These are phyloP conservation scores for Noctua pronuba DNA, from an alignment of 2,888 invertebrate species.

Conservation along the genomic window DNA sequence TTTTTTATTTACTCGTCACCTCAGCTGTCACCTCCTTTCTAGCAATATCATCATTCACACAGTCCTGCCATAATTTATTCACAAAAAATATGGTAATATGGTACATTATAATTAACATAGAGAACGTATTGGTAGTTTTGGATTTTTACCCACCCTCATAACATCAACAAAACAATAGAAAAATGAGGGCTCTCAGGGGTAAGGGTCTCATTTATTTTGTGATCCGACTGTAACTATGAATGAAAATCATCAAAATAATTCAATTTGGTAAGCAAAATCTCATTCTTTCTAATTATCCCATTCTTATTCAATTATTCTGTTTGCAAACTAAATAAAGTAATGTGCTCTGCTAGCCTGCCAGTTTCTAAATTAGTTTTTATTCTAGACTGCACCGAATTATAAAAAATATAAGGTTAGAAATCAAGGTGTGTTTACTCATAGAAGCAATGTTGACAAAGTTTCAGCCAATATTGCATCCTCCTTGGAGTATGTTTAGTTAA, in stretches of 20 bases:
- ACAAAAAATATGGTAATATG: not conserved
- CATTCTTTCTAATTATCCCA: not conserved
- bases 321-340: conserved; percentile 8
- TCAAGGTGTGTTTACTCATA: conserved; percentile 32
- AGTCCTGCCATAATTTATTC: not conserved
- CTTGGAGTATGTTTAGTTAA: not conserved
- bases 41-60: not conserved
- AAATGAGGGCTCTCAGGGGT: not conserved
- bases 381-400: not conserved
- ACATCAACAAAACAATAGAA: not conserved
- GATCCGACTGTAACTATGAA: not conserved
- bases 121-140: not conserved
- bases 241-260: not conserved
- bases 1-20: not conserved
- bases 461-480: not conserved
- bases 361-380: not conserved
- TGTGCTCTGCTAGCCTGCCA: not conserved
- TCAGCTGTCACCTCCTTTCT: not conserved
- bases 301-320: conserved; percentile 7
- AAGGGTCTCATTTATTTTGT: not conserved
- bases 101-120: not conserved
- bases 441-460: conserved; percentile 41
- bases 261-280: not conserved
- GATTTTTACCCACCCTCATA: not conserved
- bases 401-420: conserved; percentile 22